These are phyloP conservation scores for Solea senegalensis DNA, from an alignment of 2,113 vertebrate species.

Conservation along the genomic window DNA sequence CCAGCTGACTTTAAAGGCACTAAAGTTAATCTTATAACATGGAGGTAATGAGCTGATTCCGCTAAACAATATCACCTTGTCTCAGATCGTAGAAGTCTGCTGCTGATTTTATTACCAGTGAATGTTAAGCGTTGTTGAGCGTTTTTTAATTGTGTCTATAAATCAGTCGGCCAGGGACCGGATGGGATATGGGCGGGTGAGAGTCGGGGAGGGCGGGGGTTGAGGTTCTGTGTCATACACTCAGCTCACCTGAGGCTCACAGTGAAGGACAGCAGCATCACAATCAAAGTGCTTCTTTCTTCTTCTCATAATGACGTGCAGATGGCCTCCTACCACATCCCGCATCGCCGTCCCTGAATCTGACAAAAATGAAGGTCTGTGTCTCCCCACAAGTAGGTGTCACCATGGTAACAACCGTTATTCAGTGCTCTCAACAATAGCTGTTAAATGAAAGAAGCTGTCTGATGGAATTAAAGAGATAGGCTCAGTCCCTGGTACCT, in stretches of 20 bases:
- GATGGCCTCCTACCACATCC: conserved; percentile 50
- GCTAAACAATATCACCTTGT: conserved; percentile 47
- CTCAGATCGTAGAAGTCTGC: conserved; percentile 23
- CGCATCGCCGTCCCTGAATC: conserved; percentile 68
- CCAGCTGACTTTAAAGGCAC: conserved; percentile 41
- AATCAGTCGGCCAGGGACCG: conserved; percentile 57
- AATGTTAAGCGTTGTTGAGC: conserved; percentile 53
- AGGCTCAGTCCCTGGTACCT: conserved; percentile 44
- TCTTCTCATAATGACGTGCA: conserved; percentile 28
- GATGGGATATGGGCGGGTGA: conserved; percentile 1
- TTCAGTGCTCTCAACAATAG: conserved; percentile 74
- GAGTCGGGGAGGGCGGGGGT: background rate
- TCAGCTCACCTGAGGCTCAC: conserved; percentile 34
- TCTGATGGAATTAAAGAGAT: conserved; percentile 72
- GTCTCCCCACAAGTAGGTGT: conserved; percentile 73
- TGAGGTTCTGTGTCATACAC: conserved; percentile 1
- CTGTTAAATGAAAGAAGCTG: conserved; percentile 75
- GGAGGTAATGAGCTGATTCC: conserved; percentile 40
- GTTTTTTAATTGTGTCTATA: conserved; percentile 73
- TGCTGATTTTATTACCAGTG: conserved; percentile 55
- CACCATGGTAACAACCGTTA: conserved; percentile 82
- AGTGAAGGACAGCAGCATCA: conserved; percentile 24
- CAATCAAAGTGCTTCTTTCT: conserved; percentile 49
- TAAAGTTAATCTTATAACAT: conserved; percentile 54
- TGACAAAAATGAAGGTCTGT: conserved; percentile 72